These are phyloP conservation scores for Beris chalybata DNA, from an alignment of 2,888 invertebrate genomes.

Conservation along the genomic window DNA sequence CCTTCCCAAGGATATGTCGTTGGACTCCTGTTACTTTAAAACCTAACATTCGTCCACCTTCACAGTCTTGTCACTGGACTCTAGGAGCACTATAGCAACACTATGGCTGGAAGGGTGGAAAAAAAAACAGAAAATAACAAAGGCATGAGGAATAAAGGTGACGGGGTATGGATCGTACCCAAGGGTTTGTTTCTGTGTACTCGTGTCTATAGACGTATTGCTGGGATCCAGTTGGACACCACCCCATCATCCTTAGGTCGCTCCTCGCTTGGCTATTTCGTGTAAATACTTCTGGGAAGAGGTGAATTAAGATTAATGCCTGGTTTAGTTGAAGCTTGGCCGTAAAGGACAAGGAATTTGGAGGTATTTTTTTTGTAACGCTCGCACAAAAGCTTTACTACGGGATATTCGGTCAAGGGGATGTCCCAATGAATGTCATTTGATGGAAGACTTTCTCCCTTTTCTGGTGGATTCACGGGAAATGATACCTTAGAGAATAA, in stretches of 20 bases:
- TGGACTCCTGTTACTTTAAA: too few relatives aligned
- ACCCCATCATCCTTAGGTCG: constrained; percentile 1
- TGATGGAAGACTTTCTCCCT: constrained; percentile 37
- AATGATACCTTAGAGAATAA: constrained; percentile 40
- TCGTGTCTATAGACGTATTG: too few relatives aligned
- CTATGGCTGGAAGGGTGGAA: too few relatives aligned
- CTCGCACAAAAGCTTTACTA: constrained; percentile 18
- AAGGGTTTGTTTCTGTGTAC: too few relatives aligned
- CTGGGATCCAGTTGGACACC: not conserved
- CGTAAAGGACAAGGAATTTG: constrained; percentile 35
- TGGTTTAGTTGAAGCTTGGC: constrained; percentile 36
- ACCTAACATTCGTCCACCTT: too few relatives aligned
- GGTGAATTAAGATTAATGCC: constrained; percentile 40
- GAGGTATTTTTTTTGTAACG: constrained; percentile 15
- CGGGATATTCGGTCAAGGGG: constrained; percentile 11
- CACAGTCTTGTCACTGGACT: too few relatives aligned
- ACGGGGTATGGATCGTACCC: too few relatives aligned
- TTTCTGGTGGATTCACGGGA: constrained; percentile 33
- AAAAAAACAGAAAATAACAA: too few relatives aligned
- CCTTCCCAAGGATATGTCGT: too few relatives aligned
- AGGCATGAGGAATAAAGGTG: too few relatives aligned
- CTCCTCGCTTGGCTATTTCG: constrained; percentile 24
- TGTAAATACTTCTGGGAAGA: constrained; percentile 36
- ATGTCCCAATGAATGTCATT: constrained; percentile 33
- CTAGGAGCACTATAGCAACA: too few relatives aligned